These are phyloP conservation scores for Grallaria varia DNA, from an alignment of 2,113 vertebrate species.

Conservation along the genomic window DNA sequence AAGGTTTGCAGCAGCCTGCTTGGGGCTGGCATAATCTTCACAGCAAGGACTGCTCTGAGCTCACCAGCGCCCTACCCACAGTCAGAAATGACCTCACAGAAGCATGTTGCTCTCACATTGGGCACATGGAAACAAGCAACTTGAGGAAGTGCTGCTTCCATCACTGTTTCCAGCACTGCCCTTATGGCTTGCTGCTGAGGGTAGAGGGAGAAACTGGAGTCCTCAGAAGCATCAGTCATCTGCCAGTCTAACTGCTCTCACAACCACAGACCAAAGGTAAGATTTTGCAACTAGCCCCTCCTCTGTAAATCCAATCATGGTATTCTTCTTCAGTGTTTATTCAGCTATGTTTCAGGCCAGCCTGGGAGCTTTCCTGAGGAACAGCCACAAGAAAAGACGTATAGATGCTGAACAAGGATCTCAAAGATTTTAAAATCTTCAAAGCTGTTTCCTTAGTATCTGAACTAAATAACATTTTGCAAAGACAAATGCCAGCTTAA, in stretches of 20 bases:
- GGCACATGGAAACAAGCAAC: fast-evolving
- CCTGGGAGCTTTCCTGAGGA: not conserved
- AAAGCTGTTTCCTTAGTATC: not conserved
- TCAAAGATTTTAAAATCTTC: not conserved
- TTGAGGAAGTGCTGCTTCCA: not conserved
- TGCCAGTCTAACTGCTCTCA: not conserved
- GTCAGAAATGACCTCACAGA: fast-evolving
- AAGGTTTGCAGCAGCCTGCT: not conserved
- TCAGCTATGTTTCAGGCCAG: not conserved
- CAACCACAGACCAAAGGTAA: not conserved
- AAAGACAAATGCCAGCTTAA: not conserved
- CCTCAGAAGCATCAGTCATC: not conserved
- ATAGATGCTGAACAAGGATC: not conserved
- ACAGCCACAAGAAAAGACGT: not conserved
- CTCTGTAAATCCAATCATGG: not conserved
- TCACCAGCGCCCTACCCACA: fast-evolving
- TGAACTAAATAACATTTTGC: not conserved
- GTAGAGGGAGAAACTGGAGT: not conserved
- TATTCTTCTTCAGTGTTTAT: not conserved
- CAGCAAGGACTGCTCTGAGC: not conserved
- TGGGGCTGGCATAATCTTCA: not conserved
- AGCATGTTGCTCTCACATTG: fast-evolving
- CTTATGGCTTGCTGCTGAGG: not conserved
- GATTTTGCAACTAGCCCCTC: not conserved
- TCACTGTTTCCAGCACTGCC: not conserved